These are phyloP conservation scores for Acrobasis consociella DNA, from an alignment of 2,888 invertebrate genomes.

Conservation along the genomic window DNA sequence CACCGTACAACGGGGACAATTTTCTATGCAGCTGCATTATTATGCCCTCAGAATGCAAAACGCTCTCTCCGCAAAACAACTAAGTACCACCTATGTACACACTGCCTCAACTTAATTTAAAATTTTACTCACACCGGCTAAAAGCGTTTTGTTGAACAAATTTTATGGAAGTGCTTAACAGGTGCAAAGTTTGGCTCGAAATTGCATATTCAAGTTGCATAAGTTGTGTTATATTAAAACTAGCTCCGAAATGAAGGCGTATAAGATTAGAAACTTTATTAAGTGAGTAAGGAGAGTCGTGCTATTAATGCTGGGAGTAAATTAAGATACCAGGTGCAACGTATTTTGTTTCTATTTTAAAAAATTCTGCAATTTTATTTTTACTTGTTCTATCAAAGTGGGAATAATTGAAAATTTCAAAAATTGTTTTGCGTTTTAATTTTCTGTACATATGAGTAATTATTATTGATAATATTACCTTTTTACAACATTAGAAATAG, in stretches of 20 bases:
- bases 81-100: constrained; percentile 8
- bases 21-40: constrained; percentile 14
- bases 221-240: constrained; percentile 54
- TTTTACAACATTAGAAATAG: too few species aligned
- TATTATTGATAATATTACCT: too few species aligned
- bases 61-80: constrained; percentile 11
- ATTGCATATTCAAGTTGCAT: constrained; percentile 51
- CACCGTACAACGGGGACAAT: constrained; percentile 7
- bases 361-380: too few species aligned
- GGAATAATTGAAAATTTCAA: too few species aligned
- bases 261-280: constrained; percentile 24
- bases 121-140: constrained; percentile 43
- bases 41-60: constrained; percentile 18
- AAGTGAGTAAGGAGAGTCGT: constrained; percentile 17
- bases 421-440: too few species aligned
- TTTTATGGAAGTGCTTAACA: constrained; percentile 52
- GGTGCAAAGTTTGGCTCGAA: constrained; percentile 54
- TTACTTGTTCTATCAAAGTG: too few species aligned
- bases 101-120: constrained; percentile 36
- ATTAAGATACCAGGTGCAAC: too few species aligned
- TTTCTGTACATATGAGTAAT: too few species aligned
- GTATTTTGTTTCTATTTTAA: too few species aligned
- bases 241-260: constrained; percentile 48
- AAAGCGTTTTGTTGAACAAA: constrained; percentile 55
- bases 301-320: neutral